A percentile compares a stretch with the other conserved stretches of the same genome.
These are phyloP conservation scores for Cataglyphis livida DNA, from an alignment of 2,888 invertebrate genomes.

Conservation along the genomic window DNA sequence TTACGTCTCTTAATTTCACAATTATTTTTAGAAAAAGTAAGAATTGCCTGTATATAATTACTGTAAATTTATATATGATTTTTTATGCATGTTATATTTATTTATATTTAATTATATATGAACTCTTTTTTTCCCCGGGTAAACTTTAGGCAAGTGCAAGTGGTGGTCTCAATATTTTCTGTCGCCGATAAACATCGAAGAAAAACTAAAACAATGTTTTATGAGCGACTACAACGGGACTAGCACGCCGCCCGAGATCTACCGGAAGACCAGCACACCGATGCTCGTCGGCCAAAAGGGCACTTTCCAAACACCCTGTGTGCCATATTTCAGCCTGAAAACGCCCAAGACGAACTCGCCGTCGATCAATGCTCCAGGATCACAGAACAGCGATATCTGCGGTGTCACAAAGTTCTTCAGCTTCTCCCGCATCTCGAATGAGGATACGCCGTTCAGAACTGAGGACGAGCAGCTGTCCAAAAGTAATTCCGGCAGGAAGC, in stretches of 20 bases:
- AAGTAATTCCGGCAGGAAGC: conserved; percentile 58
- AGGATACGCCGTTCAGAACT: conserved; percentile 44
- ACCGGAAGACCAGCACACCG: conserved; percentile 81
- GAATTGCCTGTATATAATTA: neutral
- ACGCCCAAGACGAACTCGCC: conserved; percentile 71
- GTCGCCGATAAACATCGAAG: neutral
- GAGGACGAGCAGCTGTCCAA: conserved; percentile 37
- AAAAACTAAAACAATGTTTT: conserved; percentile 41
- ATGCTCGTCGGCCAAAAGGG: conserved; percentile 69
- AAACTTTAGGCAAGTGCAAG: conserved; percentile 64
- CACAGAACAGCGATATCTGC: conserved; percentile 18
- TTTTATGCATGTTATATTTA: no score
- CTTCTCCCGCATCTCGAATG: conserved; percentile 14
- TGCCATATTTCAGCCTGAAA: conserved; percentile 73
- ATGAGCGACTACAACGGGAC: conserved; percentile 61
- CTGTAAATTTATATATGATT: neutral
- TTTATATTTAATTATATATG: neutral
- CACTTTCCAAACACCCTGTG: conserved; percentile 64
- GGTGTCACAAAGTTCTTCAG: conserved; percentile 59
- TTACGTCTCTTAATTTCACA: neutral
- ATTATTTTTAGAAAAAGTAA: neutral
- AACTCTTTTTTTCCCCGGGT: neutral
- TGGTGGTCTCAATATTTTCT: conserved; percentile 62
- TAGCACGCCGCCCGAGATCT: conserved; percentile 74
- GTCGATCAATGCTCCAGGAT: neutral